Percentiles rank a stretch among this genome's conserved stretches.
Evolutionary conservation across 1,140 invertebrate genomes (phyloP).

Genomic region (Brachionus koreanus): DNA sequence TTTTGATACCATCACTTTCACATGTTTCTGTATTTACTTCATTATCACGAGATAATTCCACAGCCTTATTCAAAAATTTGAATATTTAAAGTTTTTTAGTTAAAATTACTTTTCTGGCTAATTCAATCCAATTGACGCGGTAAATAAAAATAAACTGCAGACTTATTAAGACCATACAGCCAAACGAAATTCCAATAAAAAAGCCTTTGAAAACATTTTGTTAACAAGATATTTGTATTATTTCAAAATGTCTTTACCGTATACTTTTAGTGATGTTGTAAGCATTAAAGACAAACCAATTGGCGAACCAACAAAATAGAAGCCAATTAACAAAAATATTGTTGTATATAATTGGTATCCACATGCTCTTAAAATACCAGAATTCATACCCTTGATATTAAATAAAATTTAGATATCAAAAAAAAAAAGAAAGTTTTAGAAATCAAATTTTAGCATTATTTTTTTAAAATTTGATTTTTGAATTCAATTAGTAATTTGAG

Average conservation of each 20-base stretch:
- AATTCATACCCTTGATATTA: neutral
- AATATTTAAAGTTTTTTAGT: neutral
- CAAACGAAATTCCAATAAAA: neutral
- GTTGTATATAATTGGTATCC: conserved; percentile 1
- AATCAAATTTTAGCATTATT: too few relatives aligned
- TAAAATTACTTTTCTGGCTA: neutral
- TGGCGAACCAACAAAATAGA: conserved; percentile 26
- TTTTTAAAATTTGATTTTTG: too few relatives aligned
- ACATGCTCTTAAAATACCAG: conserved; percentile 23
- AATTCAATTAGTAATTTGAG: neutral
- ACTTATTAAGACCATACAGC: neutral
- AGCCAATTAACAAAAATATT: conserved; percentile 36
- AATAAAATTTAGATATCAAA: neutral
- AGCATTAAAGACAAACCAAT: conserved; percentile 32
- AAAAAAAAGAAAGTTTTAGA: too few relatives aligned
- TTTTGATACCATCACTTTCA: neutral
- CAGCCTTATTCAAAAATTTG: neutral
- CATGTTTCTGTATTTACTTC: neutral
- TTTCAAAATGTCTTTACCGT: neutral
- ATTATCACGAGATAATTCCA: neutral
- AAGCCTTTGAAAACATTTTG: neutral
- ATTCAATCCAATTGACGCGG: neutral
- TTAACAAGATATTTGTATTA: neutral
- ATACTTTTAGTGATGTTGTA: conserved; percentile 4
- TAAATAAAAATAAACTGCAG: neutral